These are phyloP conservation scores for Chrysogorgia sp. DNA, from an alignment of 92 coral and sea anemone species.

Conservation along the genomic window DNA sequence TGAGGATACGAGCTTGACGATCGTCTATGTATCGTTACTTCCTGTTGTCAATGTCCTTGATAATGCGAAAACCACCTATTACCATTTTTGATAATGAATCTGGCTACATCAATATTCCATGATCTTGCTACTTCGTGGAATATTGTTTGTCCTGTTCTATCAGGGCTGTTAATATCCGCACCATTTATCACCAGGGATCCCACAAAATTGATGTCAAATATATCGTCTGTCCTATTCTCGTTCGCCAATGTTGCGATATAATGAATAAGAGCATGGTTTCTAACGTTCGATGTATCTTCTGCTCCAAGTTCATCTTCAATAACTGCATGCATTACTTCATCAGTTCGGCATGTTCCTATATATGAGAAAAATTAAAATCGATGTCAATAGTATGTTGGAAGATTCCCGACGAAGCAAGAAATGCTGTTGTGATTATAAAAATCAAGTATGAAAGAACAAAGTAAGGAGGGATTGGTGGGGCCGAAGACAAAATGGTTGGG, in stretches of 20 bases:
- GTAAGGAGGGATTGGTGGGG: no score
- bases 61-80: no score
- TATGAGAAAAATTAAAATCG: no score
- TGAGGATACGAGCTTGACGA: no score
- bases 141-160: slow-evolving; percentile 60
- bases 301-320: slow-evolving; percentile 13
- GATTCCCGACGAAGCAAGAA: no score
- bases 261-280: slow-evolving; percentile 27
- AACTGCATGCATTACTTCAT: slow-evolving; percentile 31
- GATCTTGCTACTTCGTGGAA: slow-evolving; percentile 72
- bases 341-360: slow-evolving; percentile 5
- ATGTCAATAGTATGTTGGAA: no score
- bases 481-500: no score
- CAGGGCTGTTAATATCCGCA: slow-evolving; percentile 62
- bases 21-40: no score
- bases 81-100: slow-evolving; percentile 62
- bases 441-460: no score
- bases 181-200: slow-evolving; percentile 57
- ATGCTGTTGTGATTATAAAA: no score
- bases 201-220: slow-evolving; percentile 21
- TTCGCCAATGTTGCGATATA: slow-evolving; percentile 20
- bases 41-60: no score
- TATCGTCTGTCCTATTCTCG: slow-evolving; percentile 1
- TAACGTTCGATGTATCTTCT: slow-evolving; percentile 7
- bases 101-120: slow-evolving; percentile 68